Conservation (phyloP, 1,140 invertebrate genomes). For the Drosophila bipectinata region DNA sequence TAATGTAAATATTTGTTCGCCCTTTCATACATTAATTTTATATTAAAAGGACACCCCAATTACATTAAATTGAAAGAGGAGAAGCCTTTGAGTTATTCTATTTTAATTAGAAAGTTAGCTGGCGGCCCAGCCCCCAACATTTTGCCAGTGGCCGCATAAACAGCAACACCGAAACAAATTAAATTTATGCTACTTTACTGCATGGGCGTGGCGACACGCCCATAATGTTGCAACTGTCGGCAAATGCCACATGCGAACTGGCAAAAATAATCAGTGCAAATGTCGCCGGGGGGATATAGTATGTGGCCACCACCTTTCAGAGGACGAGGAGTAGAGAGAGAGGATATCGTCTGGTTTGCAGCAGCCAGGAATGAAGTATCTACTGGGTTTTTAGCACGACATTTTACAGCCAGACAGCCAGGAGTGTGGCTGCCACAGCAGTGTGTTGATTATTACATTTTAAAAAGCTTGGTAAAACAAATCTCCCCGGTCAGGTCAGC, state of each 20-base stretch:
- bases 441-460: conserved; percentile 37
- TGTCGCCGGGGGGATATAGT: not conserved
- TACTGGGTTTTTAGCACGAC: conserved; percentile 1
- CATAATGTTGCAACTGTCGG: conserved; percentile 30
- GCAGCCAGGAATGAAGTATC: conserved; percentile 22
- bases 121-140: not conserved
- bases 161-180: conserved; percentile 28
- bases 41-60: conserved; percentile 20
- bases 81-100: conserved; percentile 23
- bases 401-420: conserved; percentile 14
- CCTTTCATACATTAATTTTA: not conserved
- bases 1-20: not conserved
- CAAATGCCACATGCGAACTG: conserved; percentile 34
- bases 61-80: conserved; percentile 15
- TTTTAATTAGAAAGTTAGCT: conserved; percentile 32
- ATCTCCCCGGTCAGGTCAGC: conserved; percentile 24
- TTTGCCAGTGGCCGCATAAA: conserved; percentile 10
- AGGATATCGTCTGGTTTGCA: conserved; percentile 16
- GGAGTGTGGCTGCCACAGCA: not conserved
- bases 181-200: conserved; percentile 42
- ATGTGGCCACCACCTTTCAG: not conserved
- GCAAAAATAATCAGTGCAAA: conserved; percentile 48
- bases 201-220: conserved; percentile 31
- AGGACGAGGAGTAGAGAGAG: conserved; percentile 1
- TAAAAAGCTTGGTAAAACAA: conserved; percentile 18